Evolutionary conservation across 2,113 vertebrate genomes (phyloP).

Genomic region (Anoura caudifer): DNA sequence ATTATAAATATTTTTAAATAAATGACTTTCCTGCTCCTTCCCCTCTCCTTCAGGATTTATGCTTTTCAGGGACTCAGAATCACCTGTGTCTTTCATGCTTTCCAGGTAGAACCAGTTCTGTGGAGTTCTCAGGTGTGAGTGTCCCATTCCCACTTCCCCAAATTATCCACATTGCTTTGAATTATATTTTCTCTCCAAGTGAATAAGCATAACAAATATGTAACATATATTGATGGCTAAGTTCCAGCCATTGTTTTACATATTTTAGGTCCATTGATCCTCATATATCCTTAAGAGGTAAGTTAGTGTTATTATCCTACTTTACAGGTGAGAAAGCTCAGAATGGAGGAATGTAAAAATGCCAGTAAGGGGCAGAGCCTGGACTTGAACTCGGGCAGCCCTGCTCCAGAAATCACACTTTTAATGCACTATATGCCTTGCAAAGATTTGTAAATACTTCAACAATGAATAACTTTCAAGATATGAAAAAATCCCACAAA

Average conservation of each 20-base stretch:
- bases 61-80: too few relatives aligned
- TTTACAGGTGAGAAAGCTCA: background rate
- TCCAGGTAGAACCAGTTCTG: too few relatives aligned
- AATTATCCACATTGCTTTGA: fast-evolving
- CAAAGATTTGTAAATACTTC: background rate
- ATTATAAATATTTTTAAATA: background rate
- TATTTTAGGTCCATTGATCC: background rate
- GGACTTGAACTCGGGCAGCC: background rate
- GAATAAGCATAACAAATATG: background rate
- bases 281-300: fast-evolving
- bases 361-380: background rate
- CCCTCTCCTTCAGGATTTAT: too few relatives aligned
- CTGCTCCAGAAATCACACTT: background rate
- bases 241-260: fast-evolving
- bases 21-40: too few relatives aligned
- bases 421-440: background rate
- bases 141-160: fast-evolving
- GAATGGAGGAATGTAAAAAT: background rate
- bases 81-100: too few relatives aligned
- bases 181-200: background rate
- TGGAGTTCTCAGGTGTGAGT: too few relatives aligned
- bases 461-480: background rate
- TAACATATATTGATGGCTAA: fast-evolving
- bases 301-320: fast-evolving
- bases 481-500: background rate